These are phyloP conservation scores for Drosophila prolongata DNA, from an alignment of 2,888 invertebrate genomes.

Conservation along the genomic window DNA sequence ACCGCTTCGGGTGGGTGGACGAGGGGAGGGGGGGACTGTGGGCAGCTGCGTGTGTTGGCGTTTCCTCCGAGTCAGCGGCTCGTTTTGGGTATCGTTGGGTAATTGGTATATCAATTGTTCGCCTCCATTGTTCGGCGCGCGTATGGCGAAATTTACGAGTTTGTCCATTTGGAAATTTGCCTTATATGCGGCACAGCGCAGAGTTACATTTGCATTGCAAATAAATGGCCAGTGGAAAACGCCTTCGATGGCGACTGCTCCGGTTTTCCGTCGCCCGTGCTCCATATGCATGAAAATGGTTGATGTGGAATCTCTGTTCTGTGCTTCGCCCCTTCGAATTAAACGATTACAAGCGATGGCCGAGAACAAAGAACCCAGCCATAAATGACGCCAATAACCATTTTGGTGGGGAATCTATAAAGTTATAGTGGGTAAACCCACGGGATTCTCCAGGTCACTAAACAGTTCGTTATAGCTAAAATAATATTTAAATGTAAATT, in stretches of 20 bases:
- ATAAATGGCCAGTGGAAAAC: conserved; percentile 71
- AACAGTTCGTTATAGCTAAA: conserved; percentile 31
- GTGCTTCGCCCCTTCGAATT: conserved; percentile 36
- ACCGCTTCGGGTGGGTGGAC: conserved; percentile 4
- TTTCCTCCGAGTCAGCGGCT: conserved; percentile 21
- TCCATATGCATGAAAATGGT: conserved; percentile 43
- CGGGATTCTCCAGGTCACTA: conserved; percentile 20
- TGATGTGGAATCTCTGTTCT: conserved; percentile 41
- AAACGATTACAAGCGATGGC: conserved; percentile 39
- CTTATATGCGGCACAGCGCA: conserved; percentile 48
- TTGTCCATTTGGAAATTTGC: conserved; percentile 68
- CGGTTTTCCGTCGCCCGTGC: conserved; percentile 18
- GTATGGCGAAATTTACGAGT: conserved; percentile 57
- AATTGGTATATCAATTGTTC: conserved; percentile 78
- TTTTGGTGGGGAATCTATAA: conserved; percentile 38
- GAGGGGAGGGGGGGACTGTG: conserved; percentile 4
- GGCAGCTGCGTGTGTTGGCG: conserved; percentile 50
- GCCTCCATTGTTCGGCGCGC: conserved; percentile 42
- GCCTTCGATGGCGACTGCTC: conserved; percentile 52
- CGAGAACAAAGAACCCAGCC: conserved; percentile 39
- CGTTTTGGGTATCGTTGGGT: conserved; percentile 52
- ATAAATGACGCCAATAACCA: conserved; percentile 67
- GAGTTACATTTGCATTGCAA: conserved; percentile 77
- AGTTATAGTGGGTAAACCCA: conserved; percentile 7
- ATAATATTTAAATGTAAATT: conserved; percentile 50